Percentiles rank a stretch among this genome's conserved stretches.
Evolutionary conservation across 2,113 vertebrate species (phyloP).

Genomic region (Gopherus flavomarginatus): DNA sequence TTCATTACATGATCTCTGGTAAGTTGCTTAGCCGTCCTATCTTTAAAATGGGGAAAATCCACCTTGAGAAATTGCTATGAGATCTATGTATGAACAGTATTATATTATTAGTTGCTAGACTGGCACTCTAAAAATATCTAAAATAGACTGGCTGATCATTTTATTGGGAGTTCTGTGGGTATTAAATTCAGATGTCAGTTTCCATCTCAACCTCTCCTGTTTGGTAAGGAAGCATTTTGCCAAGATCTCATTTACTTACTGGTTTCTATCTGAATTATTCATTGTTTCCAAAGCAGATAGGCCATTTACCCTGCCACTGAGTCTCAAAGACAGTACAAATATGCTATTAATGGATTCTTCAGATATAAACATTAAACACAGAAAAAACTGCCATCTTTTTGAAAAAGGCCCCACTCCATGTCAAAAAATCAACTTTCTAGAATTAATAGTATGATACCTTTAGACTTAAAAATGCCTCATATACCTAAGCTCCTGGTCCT

Average conservation of each 20-base stretch:
- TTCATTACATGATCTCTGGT: too few species aligned
- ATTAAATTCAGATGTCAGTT: background rate
- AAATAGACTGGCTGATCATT: background rate
- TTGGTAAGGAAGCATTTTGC: background rate
- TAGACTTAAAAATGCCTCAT: background rate
- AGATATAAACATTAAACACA: background rate
- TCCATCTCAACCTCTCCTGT: background rate
- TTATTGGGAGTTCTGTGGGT: background rate
- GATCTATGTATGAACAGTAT: background rate
- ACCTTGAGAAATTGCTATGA: background rate
- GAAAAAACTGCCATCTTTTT: background rate
- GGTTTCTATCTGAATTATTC: conserved; percentile 37
- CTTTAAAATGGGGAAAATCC: background rate
- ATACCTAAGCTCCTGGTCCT: background rate
- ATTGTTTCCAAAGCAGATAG: conserved; percentile 1
- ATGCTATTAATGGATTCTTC: background rate
- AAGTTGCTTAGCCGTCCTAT: background rate
- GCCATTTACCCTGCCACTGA: conserved; percentile 6
- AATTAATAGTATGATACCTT: background rate
- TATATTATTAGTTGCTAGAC: background rate
- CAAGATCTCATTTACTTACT: conserved; percentile 17
- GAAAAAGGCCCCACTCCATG: background rate
- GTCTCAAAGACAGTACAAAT: conserved; percentile 24
- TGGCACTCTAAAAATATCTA: background rate
- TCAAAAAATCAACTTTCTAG: background rate